A percentile compares a stretch with the other conserved stretches of the same genome.
phyloP scores from a whole-genome alignment of 1,140 invertebrate species.

The Leptinotarsa defecta region DNA sequence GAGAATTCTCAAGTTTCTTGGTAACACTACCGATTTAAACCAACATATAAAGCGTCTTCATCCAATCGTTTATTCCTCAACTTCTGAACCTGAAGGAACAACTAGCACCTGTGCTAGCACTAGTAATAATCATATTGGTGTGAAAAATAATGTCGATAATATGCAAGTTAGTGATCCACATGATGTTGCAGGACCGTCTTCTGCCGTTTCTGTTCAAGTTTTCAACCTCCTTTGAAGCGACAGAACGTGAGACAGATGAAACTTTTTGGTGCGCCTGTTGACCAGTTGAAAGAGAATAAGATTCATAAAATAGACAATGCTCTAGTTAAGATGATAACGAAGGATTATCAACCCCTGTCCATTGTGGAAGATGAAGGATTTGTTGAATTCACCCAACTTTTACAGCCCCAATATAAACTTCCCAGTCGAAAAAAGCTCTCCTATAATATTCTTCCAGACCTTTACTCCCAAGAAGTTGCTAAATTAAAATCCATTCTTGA shows the following conservation, averaged over 20 bases:
- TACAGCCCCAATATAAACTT: background rate
- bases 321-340: background rate
- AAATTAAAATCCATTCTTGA: slow-evolving; percentile 12
- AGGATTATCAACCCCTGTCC: background rate
- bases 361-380: slow-evolving; percentile 28
- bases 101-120: no score
- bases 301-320: background rate
- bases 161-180: no score
- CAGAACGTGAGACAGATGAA: background rate
- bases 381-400: slow-evolving; percentile 17
- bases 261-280: background rate
- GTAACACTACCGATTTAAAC: no score
- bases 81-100: no score
- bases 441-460: slow-evolving; percentile 7
- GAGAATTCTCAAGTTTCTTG: no score
- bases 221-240: no score
- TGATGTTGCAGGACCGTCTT: no score
- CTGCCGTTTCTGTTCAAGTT: no score
- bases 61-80: no score
- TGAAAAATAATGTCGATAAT: no score
- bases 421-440: background rate
- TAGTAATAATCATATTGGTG: no score
- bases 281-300: background rate
- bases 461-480: slow-evolving; percentile 10
- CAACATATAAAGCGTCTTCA: no score